Conservation (phyloP, 2,888 invertebrate species). For the Phaedon cochleariae region DNA sequence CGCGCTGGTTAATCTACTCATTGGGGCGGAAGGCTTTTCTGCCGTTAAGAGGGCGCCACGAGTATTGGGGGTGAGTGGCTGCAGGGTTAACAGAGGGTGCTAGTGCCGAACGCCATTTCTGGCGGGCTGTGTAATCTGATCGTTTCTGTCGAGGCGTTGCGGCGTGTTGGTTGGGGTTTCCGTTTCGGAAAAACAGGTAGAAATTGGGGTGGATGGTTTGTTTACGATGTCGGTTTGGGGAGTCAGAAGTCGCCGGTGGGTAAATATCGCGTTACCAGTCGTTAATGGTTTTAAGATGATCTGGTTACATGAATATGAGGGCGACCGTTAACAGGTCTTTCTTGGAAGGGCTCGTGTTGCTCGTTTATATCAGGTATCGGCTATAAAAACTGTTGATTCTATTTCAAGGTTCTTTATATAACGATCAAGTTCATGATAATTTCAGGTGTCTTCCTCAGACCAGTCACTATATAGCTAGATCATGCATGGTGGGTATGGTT, state of each 20-base stretch:
- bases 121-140: slow-evolving; percentile 29
- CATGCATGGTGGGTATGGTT: too few species aligned
- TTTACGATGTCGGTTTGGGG: not conserved
- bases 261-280: slow-evolving; percentile 7
- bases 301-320: not conserved
- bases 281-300: not conserved
- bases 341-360: too few species aligned
- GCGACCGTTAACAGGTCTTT: not conserved
- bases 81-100: slow-evolving; percentile 46
- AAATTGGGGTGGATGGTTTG: not conserved
- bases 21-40: slow-evolving; percentile 59
- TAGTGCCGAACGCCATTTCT: slow-evolving; percentile 35
- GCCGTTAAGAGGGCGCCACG: slow-evolving; percentile 61
- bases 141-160: slow-evolving; percentile 27
- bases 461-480: too few species aligned
- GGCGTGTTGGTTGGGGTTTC: not conserved
- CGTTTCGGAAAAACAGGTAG: slow-evolving; percentile 6
- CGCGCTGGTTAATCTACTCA: slow-evolving; percentile 53
- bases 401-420: too few species aligned
- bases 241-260: slow-evolving; percentile 6
- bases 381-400: too few species aligned
- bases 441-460: too few species aligned
- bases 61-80: slow-evolving; percentile 43
- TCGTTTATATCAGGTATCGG: too few species aligned
- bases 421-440: too few species aligned